Evolutionary conservation across 2,113 vertebrate species (phyloP), one percentile per base, ranked within the genome.

Genomic region (Sander vitreus): DNA sequence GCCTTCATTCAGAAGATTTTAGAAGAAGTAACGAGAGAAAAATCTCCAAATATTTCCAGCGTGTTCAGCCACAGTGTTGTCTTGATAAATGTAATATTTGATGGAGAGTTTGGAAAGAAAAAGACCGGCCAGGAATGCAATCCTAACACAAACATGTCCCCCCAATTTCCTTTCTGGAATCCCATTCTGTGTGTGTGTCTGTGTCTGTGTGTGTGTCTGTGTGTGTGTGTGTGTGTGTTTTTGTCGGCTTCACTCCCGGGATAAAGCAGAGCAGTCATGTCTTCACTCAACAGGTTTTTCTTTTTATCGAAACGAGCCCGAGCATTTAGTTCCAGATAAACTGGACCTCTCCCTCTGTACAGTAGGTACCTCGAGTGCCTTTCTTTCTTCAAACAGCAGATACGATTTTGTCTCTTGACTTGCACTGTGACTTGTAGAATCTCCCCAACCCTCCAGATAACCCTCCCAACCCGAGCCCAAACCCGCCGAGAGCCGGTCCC

Each of bases 331-430:
- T 87, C 73, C 88, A 90, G 82, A 76, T 84, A 36, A 81, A 71
- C 87, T 85, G 82, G 87, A 91, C 81, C 59, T 67, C 58, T 83
- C 85, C 87, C 90, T 88, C 89, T 90, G 93, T 92, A 91, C 87
- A 89, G 87, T 93, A 94, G 95, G 95, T 95, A 94, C 94, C 94
- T 91, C 21, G 94, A 95, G 94, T 95, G 95, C 94, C 95, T 95
- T 94, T 43, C 8, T 9, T 63, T 92, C 83, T 90, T 92, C 88
- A 91, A 85, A 93, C 89, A 88, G 92, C 90, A 92, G 90, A 93
- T 92, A 91, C 88, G 89, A 93, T 89, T 62, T 89, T 91, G 86
- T 91, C 89, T 93, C 88, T 93, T 80, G 92, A 94, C 92, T 93
- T 93, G 93, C 93, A 94, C 94, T 95, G 93, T 94, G 93, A 94